Conservation (phyloP, 2,113 vertebrate species). For the Propithecus coquereli region DNA sequence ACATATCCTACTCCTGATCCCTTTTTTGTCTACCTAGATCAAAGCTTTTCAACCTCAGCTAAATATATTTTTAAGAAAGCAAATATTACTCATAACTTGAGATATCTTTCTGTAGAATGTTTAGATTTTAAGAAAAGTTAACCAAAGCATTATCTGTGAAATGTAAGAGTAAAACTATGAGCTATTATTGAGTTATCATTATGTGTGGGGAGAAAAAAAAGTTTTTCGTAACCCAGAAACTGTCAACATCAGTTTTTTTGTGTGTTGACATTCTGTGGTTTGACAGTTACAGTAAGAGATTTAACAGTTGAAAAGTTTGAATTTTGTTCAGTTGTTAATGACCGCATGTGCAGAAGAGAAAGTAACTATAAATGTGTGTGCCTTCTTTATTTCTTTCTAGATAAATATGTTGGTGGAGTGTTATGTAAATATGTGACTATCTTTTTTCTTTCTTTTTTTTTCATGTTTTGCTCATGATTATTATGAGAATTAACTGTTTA, state of each 20-base stretch:
- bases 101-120: not conserved
- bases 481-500: slow-evolving; percentile 77
- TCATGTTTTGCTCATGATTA: slow-evolving; percentile 35
- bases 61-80: slow-evolving; percentile 15
- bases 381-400: not conserved
- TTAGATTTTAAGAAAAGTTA: slow-evolving; percentile 23
- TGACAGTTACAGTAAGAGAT: slow-evolving; percentile 39
- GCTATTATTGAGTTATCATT: not conserved
- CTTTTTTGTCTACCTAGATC: not conserved
- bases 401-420: not conserved
- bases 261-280: not conserved
- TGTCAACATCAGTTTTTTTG: slow-evolving; percentile 26
- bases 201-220: not conserved
- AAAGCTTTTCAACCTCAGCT: not conserved
- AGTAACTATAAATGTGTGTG: slow-evolving; percentile 37
- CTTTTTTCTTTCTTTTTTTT: slow-evolving; percentile 65
- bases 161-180: not conserved
- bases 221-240: slow-evolving; percentile 6
- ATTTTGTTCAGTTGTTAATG: slow-evolving; percentile 47
- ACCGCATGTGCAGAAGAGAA: slow-evolving; percentile 42
- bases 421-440: slow-evolving; percentile 69
- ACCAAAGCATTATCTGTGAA: not conserved
- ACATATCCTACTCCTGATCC: not conserved
- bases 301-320: slow-evolving; percentile 58
- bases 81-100: not conserved